These are phyloP conservation scores for Abrostola tripartita DNA, from an alignment of 2,888 invertebrate genomes.

Conservation along the genomic window DNA sequence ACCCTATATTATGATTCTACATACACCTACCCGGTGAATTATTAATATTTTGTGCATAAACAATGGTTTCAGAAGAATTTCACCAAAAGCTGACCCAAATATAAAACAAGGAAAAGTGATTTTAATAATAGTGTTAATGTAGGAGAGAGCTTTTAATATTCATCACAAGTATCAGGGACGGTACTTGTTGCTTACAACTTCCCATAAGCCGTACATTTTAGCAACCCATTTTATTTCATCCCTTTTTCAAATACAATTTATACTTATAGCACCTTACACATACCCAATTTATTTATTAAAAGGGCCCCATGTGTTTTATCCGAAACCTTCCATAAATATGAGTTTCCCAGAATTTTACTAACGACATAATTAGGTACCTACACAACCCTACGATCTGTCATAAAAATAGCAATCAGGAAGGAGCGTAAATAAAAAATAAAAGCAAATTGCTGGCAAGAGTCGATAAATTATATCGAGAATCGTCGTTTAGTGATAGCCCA, in stretches of 20 bases:
- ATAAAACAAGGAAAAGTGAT: conserved; percentile 2
- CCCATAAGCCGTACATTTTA: conserved; percentile 6
- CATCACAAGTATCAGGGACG: not conserved
- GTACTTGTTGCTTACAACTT: conserved; percentile 11
- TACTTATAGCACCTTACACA: conserved; percentile 24
- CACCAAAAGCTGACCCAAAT: conserved; percentile 1
- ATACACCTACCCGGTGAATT: not conserved
- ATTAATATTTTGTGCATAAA: no score
- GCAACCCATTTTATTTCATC: conserved; percentile 22
- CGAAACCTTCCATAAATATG: conserved; percentile 20
- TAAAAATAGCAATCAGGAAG: conserved; percentile 47
- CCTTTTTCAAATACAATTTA: conserved; percentile 31
- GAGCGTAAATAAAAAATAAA: conserved; percentile 51
- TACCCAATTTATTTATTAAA: conserved; percentile 44
- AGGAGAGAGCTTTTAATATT: not conserved
- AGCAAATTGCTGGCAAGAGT: conserved; percentile 44
- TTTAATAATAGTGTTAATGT: conserved; percentile 1
- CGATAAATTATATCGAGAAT: conserved; percentile 56
- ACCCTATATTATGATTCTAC: no score
- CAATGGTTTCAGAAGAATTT: no score
- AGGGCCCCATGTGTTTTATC: conserved; percentile 33
- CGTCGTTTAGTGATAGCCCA: conserved; percentile 49
- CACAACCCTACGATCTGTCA: conserved; percentile 18
- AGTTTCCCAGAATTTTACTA: conserved; percentile 16
- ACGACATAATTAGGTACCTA: conserved; percentile 37